phyloP scores from a whole-genome alignment of 2,113 vertebrate genomes.

The Elgaria multicarinata region DNA sequence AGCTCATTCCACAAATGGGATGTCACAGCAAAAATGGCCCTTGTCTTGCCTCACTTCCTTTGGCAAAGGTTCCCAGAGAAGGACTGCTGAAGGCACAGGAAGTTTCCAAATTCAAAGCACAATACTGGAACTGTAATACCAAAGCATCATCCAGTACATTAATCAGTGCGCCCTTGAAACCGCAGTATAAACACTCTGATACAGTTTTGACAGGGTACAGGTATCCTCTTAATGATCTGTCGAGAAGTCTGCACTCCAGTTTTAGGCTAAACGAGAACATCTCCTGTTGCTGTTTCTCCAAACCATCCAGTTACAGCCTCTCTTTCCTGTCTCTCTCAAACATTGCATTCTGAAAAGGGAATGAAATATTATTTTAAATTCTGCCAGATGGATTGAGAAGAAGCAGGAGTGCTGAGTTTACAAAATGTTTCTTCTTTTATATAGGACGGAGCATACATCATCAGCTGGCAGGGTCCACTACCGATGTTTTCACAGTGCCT shows the following conservation, averaged over 20 bases:
- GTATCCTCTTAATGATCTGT: background rate
- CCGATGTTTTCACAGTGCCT: no score
- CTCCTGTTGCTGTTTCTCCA: background rate
- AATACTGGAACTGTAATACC: background rate
- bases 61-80: no score
- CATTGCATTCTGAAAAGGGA: background rate
- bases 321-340: background rate
- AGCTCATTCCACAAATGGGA: no score
- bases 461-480: no score
- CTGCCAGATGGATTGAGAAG: background rate
- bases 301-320: background rate
- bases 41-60: no score
- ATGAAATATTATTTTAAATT: background rate
- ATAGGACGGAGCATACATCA: no score
- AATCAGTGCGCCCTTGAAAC: background rate
- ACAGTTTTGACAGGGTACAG: background rate
- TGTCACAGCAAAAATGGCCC: no score
- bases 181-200: background rate
- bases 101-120: background rate
- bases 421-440: background rate
- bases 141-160: background rate
- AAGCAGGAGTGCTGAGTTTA: background rate
- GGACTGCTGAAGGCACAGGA: background rate
- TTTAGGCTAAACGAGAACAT: background rate
- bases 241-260: background rate